Evolutionary conservation across 2,888 invertebrate species (phyloP), one percentile per base, ranked within the genome.

Genomic region (Leuctra nigra): DNA sequence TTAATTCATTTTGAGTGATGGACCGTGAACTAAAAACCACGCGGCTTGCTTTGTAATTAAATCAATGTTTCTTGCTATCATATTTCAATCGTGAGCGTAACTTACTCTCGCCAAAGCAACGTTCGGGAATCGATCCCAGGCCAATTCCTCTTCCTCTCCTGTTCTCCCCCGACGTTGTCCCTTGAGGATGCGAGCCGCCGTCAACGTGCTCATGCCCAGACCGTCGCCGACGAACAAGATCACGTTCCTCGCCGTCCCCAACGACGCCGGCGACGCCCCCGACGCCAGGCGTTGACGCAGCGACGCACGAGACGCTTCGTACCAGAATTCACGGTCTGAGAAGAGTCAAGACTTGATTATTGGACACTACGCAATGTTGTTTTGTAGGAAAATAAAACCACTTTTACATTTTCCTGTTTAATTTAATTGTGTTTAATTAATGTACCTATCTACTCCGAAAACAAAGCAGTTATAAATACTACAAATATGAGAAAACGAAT

Each of bases 191-290:
- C 86, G 74, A 1, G 84, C 83, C 1, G 85, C 85, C 0, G 86
- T 86, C 4, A 83, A 77, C 1, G 86, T 86, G 20, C 84, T 79
- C 64, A 86, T 70, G 39, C 86, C 85, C 83, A 87, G 84, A 13
- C 87, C 87, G 71, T 87, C 87, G 6, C 87, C 87, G 13, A 87
- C 80, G 65, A 86, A 82, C 47, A 86, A 73, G 41, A 86, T 80
- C 54, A 86, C 77, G 70, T 84, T 85, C 68, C 81, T 81, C 56
- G 78, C 77, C n/a, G 25, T 16, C 36, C 44, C 50, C 22, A 16
- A 7, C 20, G 25, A 9, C 22, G 18, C 53, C 18, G 41, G 7
- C 20, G 24, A 14, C 55, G 57, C 46, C 56, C 77, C 77, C 9
- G 23, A 25, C 7, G 35, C 38, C 4, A 79, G 70, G 14, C 79